Evolutionary conservation across 1,140 invertebrate species (phyloP), one percentile per base, ranked within the genome.

Genomic region (Pogonognathellus flavescens): DNA sequence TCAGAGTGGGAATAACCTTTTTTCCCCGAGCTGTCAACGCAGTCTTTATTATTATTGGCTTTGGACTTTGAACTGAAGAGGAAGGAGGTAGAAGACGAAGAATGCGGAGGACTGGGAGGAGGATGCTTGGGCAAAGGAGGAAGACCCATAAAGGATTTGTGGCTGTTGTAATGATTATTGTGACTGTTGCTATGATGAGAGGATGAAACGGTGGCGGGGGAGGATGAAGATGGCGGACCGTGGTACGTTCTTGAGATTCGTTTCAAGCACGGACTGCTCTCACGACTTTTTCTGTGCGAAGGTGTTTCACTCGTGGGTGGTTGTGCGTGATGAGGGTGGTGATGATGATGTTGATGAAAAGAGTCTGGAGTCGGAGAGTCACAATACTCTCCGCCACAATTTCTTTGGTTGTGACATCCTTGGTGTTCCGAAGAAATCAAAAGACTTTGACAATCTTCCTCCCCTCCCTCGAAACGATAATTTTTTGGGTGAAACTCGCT

Each of bases 251-350:
- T 76, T 52, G 82, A 80, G 16, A 87, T 88, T 80, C 88, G 0
- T 59, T 88, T 88, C 6, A 88, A 50, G 80, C 88, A 88, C 31
- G 88, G 88, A 62, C 88, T 88, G 57, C 82, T 87, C 59, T 88
- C 87, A 1, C 85, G 76, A 82, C 85, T 86, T 59, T 82, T 18
- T 52, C 76, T 59, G 49, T 53, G 50, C 1, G 80, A 31, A 1
- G 70, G 31, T 6, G 31, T 31, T 7, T 9, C 41, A 9, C 57
- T 18, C 0, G 62, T 20, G 49, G 60, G 82, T 13, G 55, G 41
- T 9, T 18, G 80, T 10, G 25, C 50, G 8, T 82, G 80, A 49
- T 59, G 80, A n/a, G 9, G 8, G 3, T 55, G 57, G 6, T 53
- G 50, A 20, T 82, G 80, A 5, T 76, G 20, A 7, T 16, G 80